Evolutionary conservation across 1,140 invertebrate genomes (phyloP), one percentile per base, ranked within the genome.

Genomic region (Plectrocnemia conspersa): DNA sequence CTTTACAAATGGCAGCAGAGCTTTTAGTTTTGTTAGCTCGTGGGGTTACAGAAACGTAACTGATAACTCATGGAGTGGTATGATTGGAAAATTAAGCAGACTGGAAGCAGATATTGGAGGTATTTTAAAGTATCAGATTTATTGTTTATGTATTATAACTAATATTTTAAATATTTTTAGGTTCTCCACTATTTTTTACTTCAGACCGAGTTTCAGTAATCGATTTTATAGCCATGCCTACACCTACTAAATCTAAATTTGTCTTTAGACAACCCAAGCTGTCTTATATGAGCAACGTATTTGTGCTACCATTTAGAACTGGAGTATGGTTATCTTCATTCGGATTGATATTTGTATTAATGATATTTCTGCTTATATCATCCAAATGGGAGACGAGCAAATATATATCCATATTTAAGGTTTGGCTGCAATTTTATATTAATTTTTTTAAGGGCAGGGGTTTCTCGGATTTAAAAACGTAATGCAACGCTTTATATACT

Each of bases 251-350:
- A 27, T 79, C 78, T 0, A 77, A 77, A 55, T 84, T 84, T 64
- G 74, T 85, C 10, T 84, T 85, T 61, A 74, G 78, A 23, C 76
- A 79, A 65, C 82, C 83, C 4, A 79, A 83, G 59, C 63, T 85
- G n/a, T 83, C 82, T 0, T 82, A 79, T 55, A 75, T 83, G 18
- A 78, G 74, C 42, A 84, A 84, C 62, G 73, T 84, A 21, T 85
- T 82, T 56, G 61, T 74, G 11, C 57, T 84, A 29, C 82, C 82
- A 0, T 85, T 85, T 61, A 68, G 76, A 45, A 67, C 58, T 2
- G 66, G 68, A 1, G 79, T 84, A 1, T 85, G 83, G 83, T 65
- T 77, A 16, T 77, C 76, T 18, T 74, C 72, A 10, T 53, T 67
- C 10, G 68, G 64, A 0, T 63, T 82, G 19, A 57, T 82, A 5